These are phyloP conservation scores for Spea bombifrons DNA, from an alignment of 2,113 vertebrate species.

Conservation along the genomic window DNA sequence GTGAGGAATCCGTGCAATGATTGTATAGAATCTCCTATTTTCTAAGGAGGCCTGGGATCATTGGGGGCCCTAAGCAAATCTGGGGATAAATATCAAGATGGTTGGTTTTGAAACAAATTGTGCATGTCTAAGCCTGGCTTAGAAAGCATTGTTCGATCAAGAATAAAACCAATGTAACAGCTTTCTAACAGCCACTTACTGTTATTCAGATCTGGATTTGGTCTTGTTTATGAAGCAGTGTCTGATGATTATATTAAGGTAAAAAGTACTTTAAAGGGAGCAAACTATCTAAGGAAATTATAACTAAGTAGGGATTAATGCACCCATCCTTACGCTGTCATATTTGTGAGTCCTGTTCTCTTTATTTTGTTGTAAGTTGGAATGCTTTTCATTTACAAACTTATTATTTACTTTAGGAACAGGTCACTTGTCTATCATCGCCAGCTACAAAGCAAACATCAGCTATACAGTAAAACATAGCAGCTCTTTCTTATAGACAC, in stretches of 20 bases:
- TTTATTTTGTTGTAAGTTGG: conserved; percentile 55
- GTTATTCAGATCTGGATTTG: not conserved
- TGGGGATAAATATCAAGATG: no score
- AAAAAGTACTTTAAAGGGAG: conserved; percentile 47
- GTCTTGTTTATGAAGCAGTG: conserved; percentile 45
- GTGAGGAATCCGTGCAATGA: no score
- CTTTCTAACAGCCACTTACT: not conserved
- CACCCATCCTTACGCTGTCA: conserved; percentile 38
- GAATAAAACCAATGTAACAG: not conserved
- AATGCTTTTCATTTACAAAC: conserved; percentile 64
- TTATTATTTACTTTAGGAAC: conserved; percentile 63
- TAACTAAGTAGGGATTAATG: conserved; percentile 51
- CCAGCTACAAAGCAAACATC: conserved; percentile 65
- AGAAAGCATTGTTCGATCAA: not conserved
- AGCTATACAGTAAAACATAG: conserved; percentile 59
- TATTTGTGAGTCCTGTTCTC: conserved; percentile 54
- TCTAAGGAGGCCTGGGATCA: no score
- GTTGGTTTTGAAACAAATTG: no score
- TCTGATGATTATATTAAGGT: not conserved
- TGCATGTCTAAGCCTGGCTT: not conserved
- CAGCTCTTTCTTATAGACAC: conserved; percentile 62
- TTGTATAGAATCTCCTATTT: no score
- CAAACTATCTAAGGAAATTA: conserved; percentile 60
- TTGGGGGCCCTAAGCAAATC: no score
- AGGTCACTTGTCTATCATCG: conserved; percentile 65